These are phyloP conservation scores for Allochrocebus solatus DNA, from an alignment of 2,797 vertebrate species.

Conservation along the genomic window DNA sequence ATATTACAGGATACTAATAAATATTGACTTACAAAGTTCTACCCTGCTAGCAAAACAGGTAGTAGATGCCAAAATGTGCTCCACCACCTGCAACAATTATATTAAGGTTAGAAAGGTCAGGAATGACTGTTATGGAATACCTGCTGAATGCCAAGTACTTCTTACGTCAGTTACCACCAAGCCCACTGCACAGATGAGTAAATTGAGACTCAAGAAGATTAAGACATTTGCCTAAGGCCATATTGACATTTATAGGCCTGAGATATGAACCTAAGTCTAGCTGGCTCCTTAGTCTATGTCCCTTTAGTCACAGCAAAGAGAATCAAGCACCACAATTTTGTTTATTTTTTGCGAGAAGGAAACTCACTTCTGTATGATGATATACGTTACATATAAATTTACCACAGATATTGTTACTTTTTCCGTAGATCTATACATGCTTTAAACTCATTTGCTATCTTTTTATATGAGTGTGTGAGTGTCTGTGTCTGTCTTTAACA, in stretches of 20 bases:
- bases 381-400: not conserved
- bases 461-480: not conserved
- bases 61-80: not conserved
- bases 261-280: not conserved
- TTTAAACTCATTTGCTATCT: not conserved
- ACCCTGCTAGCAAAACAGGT: not conserved
- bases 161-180: not conserved
- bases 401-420: not conserved
- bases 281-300: not conserved
- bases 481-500: not conserved
- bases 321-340: not conserved
- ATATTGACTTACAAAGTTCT: not conserved
- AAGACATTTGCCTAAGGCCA: not conserved
- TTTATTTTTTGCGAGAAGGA: not conserved
- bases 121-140: not conserved
- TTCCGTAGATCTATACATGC: not conserved
- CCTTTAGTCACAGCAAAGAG: not conserved
- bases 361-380: not conserved
- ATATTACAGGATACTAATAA: not conserved
- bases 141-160: not conserved
- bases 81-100: not conserved
- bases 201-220: not conserved
- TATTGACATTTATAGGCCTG: not conserved
- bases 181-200: not conserved
- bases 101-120: not conserved